Evolutionary conservation across 2,113 vertebrate genomes (phyloP).

Genomic region (Phaethornis superciliosus): DNA sequence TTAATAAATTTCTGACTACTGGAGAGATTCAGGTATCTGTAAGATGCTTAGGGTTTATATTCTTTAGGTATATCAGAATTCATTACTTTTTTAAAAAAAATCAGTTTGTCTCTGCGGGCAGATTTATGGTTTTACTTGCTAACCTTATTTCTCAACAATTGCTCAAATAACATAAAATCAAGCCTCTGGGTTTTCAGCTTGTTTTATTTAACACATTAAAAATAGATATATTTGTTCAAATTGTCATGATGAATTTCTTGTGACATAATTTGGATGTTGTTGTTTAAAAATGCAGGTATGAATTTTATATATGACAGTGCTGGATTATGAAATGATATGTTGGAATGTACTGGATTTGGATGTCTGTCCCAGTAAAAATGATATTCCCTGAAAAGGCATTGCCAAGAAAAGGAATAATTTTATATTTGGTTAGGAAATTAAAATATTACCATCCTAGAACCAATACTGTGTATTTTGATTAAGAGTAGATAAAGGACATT

Average conservation of each 20-base stretch:
- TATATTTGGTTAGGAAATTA: not conserved
- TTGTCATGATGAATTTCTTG: rapidly evolving
- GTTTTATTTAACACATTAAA: not conserved
- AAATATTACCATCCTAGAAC: not conserved
- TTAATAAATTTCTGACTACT: not conserved
- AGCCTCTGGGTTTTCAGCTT: not conserved
- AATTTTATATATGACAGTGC: not conserved
- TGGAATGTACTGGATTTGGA: not conserved
- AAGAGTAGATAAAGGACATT: not conserved
- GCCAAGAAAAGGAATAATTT: not conserved
- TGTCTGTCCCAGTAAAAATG: not conserved
- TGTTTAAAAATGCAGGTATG: not conserved
- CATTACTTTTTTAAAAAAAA: not conserved
- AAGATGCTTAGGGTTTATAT: not conserved
- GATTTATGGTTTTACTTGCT: not conserved
- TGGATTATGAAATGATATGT: not conserved
- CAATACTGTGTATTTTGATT: not conserved
- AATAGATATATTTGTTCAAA: not conserved
- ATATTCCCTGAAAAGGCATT: not conserved
- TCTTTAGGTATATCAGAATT: not conserved
- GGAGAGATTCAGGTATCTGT: not conserved
- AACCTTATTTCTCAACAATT: not conserved
- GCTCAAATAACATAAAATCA: not conserved
- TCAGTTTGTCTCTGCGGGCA: not conserved
- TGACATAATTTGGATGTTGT: not conserved